Base-by-base conservation (phyloP, 1,140 invertebrate species). In the Drosophila lacertosa region DNA sequence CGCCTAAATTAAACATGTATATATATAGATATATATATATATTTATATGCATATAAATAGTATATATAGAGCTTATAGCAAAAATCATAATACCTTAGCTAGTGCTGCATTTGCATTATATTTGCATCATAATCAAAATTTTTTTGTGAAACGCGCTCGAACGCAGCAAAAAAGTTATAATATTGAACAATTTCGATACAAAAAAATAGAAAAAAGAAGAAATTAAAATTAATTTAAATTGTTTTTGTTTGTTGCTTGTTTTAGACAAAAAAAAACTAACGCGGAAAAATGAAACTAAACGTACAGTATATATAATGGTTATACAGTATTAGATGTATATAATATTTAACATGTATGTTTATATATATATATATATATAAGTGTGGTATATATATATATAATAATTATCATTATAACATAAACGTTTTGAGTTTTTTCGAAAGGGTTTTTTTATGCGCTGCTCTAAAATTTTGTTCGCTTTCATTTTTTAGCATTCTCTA, bases 391-490 rank as follows among this genome's bases (percentile, higher is more conserved):
- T 64, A 22, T 59, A 44, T 51, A 44, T 68, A 22, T 59, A 51
- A 76, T 86, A 86, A 81, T 81, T 88, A 86, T 86, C 86, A 81
- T 86, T 83, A 77, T 86, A 81, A 81, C 74, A 88, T 86, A 81
- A 68, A 81, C 82, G 79, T 78, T 74, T 77, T 60, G 58, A 63
- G 60, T 68, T 64, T 26, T 26, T 51, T 16, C 22, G 35, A 64
- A 39, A 42, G 42, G n/a, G 35, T 45, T 54, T 37, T 18, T 70
- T 50, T 32, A 32, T 37, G 45, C 45, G 45, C 62, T 39, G 33
- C 37, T 51, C 10, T 50, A 58, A 62, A 26, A 40, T 50, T 32
- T 40, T 68, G 22, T 20, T 40, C 22, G 29, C 16, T 44, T 48
- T 33, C 1, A 22, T 6, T 48, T 44, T 59, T 50, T 32, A 40